Evolutionary conservation across 2,113 vertebrate species (phyloP).

Genomic region (Oxyura jamaicensis): DNA sequence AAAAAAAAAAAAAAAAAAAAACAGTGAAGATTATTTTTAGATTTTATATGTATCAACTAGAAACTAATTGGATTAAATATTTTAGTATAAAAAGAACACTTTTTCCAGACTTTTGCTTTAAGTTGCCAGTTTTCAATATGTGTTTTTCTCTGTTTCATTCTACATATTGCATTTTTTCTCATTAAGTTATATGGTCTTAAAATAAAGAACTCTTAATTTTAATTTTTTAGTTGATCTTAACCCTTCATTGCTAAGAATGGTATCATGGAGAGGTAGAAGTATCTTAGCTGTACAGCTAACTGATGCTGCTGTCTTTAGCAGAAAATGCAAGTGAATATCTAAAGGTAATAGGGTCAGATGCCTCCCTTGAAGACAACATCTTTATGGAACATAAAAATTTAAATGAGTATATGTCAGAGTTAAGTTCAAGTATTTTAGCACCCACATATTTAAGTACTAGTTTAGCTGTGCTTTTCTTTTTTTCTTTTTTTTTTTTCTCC

Average conservation of each 20-base stretch:
- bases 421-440: constrained; percentile 53
- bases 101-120: constrained; percentile 34
- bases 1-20: neutral
- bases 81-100: constrained; percentile 31
- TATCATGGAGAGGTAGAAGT: neutral
- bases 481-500: neutral
- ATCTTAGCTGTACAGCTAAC: neutral
- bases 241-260: neutral
- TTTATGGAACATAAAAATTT: constrained; percentile 39
- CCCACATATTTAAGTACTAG: constrained; percentile 9
- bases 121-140: constrained; percentile 43
- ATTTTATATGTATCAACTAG: constrained; percentile 55
- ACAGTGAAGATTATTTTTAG: constrained; percentile 35
- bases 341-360: neutral
- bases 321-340: neutral
- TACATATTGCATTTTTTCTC: constrained; percentile 38
- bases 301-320: neutral
- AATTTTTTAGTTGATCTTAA: neutral
- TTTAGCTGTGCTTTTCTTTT: neutral
- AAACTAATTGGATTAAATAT: constrained; percentile 63
- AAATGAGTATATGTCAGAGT: constrained; percentile 37
- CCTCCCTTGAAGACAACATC: neutral
- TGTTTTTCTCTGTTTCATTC: constrained; percentile 38
- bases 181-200: constrained; percentile 10
- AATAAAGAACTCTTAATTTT: neutral